Conservation (phyloP, 2,113 vertebrate genomes). For the Nesogale talazaci region DNA sequence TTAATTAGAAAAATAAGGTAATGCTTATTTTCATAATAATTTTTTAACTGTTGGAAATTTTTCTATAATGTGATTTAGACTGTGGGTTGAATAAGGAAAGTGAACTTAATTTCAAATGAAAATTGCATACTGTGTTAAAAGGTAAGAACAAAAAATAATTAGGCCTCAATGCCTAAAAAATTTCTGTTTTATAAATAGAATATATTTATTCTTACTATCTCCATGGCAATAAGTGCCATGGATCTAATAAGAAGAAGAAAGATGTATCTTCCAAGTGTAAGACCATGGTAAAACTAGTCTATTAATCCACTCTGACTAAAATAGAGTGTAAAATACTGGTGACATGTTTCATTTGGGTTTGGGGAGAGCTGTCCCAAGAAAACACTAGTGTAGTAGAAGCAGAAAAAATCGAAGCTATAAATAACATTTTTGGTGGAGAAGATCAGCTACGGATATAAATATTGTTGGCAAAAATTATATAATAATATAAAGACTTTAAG, state of each 20-base stretch:
- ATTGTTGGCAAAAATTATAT: too few relatives aligned
- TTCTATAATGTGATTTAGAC: neutral
- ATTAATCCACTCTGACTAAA: neutral
- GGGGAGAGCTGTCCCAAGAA: neutral
- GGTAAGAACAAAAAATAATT: neutral
- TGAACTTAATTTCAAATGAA: neutral
- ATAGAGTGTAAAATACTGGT: neutral
- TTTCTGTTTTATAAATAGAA: too few relatives aligned
- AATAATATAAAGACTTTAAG: too few relatives aligned
- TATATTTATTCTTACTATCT: too few relatives aligned
- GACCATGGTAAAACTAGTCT: neutral
- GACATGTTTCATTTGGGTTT: neutral
- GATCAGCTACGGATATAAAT: too few relatives aligned
- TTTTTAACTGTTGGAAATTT: constrained; percentile 10
- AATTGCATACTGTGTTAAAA: neutral
- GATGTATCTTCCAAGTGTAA: neutral
- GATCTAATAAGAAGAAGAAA: neutral
- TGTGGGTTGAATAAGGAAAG: too few relatives aligned
- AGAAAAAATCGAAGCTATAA: neutral
- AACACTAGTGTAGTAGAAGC: neutral
- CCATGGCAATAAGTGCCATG: neutral
- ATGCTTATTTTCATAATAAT: constrained; percentile 9
- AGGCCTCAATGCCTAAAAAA: neutral
- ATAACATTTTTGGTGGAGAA: too few relatives aligned
- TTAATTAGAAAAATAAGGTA: neutral